Evolutionary conservation across 1,140 invertebrate genomes (phyloP), one percentile per base, ranked within the genome.

Genomic region (Euglossa dilemma): DNA sequence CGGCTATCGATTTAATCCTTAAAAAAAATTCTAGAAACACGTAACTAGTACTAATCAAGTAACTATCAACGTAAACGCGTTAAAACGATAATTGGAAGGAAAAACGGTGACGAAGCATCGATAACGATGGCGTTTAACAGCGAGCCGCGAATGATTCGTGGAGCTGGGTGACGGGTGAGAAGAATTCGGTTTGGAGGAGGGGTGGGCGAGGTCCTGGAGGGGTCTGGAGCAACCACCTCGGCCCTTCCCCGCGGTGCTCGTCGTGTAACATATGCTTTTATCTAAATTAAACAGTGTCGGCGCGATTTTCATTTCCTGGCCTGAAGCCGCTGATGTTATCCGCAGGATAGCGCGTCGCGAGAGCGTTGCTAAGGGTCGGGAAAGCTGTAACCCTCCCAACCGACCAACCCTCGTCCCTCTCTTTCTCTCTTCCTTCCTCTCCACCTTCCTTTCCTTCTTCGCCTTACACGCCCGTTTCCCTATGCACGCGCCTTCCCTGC

Each of bases 261-360:
- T 88, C 87, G 90, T 93, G 90, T 93, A 94, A 95, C 94, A 95
- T 94, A 95, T 95, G 94, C 94, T 95, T 95, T 95, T 95, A 95
- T 95, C 94, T 95, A 95, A 95, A 95, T 95, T 95, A 95, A 95
- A 95, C 94, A 94, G 93, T 93, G 92, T 93, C 92, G 90, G 90
- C 92, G 91, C 94, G 93, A 95, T 95, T 95, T 95, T 95, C 94
- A 95, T 95, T 95, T 95, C 94, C 94, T 93, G 93, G 80, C 90
- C 87, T 87, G 91, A 92, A 92, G 93, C 91, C 87, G 89, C 90
- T 93, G 94, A 95, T 95, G 92, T 94, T 95, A 95, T 95, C 94
- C 91, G 83, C 88, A 92, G 93, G 92, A 93, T 93, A 92, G 91
- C 92, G 93, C 90, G 89, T 90, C 90, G 90, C 91, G 87, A 90